A percentile compares a stretch with the other conserved stretches of the same genome.
These are phyloP conservation scores for Drosophila gaucha DNA, from an alignment of 2,888 invertebrate genomes.

Conservation along the genomic window DNA sequence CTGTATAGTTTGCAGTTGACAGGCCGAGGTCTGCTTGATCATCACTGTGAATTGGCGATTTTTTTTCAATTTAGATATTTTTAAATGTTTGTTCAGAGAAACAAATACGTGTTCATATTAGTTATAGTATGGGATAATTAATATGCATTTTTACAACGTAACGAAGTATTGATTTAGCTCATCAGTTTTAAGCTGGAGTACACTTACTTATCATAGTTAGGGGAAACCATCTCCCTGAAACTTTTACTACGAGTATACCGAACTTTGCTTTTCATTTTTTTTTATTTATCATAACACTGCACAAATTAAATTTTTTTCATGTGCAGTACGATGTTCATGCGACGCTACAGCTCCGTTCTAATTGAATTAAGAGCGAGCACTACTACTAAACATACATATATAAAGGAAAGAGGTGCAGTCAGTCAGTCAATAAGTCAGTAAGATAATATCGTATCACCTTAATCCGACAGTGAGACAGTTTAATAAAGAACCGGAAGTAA, in stretches of 20 bases:
- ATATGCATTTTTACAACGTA: no score
- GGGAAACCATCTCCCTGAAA: constrained; percentile 80
- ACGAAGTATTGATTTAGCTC: neutral
- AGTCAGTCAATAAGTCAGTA: constrained; percentile 49
- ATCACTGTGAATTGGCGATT: constrained; percentile 86
- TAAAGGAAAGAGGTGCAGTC: constrained; percentile 44
- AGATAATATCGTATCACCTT: constrained; percentile 30
- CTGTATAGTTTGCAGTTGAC: constrained; percentile 87
- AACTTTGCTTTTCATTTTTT: constrained; percentile 81
- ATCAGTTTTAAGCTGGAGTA: neutral
- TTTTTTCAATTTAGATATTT: neutral
- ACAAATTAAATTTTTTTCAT: constrained; percentile 4
- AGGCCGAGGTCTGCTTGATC: constrained; percentile 88
- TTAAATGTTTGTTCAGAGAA: neutral
- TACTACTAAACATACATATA: constrained; percentile 41
- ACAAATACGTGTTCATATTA: neutral
- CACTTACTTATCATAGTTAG: constrained; percentile 81
- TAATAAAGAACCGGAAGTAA: constrained; percentile 47
- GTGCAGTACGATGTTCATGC: neutral
- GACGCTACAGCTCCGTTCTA: constrained; percentile 33
- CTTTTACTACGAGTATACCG: constrained; percentile 83
- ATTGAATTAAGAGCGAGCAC: constrained; percentile 48
- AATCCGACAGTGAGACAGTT: constrained; percentile 26
- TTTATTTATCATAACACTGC: neutral
- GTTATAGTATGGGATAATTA: no score